Percentiles rank a stretch among this genome's conserved stretches.
These are phyloP conservation scores for Chionodraco myersi DNA, from an alignment of 2,113 vertebrate genomes.

Conservation along the genomic window DNA sequence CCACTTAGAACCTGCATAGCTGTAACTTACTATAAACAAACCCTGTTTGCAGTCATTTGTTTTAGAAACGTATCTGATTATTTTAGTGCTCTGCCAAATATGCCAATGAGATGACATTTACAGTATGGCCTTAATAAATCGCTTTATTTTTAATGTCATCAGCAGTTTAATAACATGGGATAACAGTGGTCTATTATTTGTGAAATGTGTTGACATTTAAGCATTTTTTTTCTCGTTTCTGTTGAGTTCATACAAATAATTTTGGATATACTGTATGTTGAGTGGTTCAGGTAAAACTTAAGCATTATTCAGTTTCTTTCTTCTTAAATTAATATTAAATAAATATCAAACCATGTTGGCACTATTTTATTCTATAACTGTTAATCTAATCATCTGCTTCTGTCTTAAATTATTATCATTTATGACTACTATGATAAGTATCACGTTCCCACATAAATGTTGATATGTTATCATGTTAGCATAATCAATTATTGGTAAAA, in stretches of 20 bases:
- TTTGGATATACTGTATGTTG: neutral
- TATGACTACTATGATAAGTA: neutral
- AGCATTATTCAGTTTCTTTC: neutral
- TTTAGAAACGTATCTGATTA: neutral
- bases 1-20: neutral
- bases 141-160: neutral
- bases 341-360: conserved; percentile 6
- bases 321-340: neutral
- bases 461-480: too few species aligned
- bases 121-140: neutral
- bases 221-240: conserved; percentile 1
- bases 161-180: conserved; percentile 22
- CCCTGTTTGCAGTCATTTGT: neutral
- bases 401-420: conserved; percentile 32
- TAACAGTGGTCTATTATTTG: conserved; percentile 2
- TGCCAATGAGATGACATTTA: conserved; percentile 9
- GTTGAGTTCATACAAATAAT: neutral
- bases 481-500: too few species aligned
- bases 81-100: conserved; percentile 4
- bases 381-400: conserved; percentile 28
- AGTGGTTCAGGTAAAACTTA: neutral
- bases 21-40: neutral
- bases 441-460: too few species aligned
- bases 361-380: conserved; percentile 6
- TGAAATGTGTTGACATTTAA: conserved; percentile 19